Percentiles rank a stretch among this genome's conserved stretches.
Evolutionary conservation across 1,140 invertebrate genomes (phyloP).

Genomic region (Battus philenor): DNA sequence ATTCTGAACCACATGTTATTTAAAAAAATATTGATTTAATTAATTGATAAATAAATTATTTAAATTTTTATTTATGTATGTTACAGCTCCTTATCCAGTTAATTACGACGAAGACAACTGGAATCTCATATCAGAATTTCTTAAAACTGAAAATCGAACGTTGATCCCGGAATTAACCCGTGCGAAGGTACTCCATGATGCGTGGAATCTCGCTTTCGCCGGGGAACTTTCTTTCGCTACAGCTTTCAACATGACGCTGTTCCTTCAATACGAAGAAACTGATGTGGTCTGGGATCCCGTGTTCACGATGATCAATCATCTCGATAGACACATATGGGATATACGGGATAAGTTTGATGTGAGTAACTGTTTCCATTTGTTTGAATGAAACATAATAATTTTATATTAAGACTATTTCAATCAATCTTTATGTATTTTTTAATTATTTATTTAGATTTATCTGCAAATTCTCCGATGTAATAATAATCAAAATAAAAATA

Average conservation of each 20-base stretch:
- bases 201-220: slow-evolving; percentile 87
- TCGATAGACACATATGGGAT: slow-evolving; percentile 82
- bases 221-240: slow-evolving; percentile 82
- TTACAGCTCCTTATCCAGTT: slow-evolving; percentile 84
- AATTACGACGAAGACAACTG: slow-evolving; percentile 89
- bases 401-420: not conserved
- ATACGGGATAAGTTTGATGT: slow-evolving; percentile 83
- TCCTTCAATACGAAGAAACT: slow-evolving; percentile 82
- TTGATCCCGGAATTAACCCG: slow-evolving; percentile 82
- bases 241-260: slow-evolving; percentile 85
- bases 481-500: too few species aligned
- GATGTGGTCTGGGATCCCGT: slow-evolving; percentile 86
- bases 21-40: too few species aligned
- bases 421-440: not conserved
- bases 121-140: slow-evolving; percentile 81
- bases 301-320: slow-evolving; percentile 86
- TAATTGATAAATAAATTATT: too few species aligned
- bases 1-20: too few species aligned
- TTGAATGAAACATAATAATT: not conserved
- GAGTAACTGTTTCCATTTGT: slow-evolving; percentile 12
- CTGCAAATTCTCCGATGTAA: too few species aligned
- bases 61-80: too few species aligned
- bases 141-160: slow-evolving; percentile 74
- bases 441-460: too few species aligned
- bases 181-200: slow-evolving; percentile 85